These are phyloP conservation scores for Helarctos malayanus DNA, from an alignment of 2,797 vertebrate genomes.

Conservation along the genomic window DNA sequence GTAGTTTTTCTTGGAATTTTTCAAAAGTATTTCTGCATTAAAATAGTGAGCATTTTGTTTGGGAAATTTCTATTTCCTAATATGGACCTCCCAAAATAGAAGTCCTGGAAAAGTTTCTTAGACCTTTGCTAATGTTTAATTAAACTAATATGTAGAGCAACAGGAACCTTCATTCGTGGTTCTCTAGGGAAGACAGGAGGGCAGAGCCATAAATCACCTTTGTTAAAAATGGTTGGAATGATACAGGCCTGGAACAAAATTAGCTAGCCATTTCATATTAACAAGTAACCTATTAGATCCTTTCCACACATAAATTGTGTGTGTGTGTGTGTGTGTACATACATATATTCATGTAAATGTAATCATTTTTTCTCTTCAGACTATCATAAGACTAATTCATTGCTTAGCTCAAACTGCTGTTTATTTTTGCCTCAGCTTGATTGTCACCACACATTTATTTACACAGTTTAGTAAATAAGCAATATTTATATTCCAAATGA, in stretches of 20 bases:
- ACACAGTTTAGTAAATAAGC: background rate
- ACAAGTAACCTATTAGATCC: background rate
- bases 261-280: background rate
- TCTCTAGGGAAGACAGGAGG: background rate
- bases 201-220: background rate
- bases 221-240: slow-evolving; percentile 18
- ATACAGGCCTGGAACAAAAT: background rate
- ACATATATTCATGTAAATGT: background rate
- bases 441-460: slow-evolving; percentile 48
- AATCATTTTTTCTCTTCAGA: background rate
- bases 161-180: background rate
- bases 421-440: slow-evolving; percentile 53
- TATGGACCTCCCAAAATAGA: background rate
- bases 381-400: slow-evolving; percentile 3
- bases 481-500: background rate
- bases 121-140: background rate
- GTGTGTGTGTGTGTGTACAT: background rate
- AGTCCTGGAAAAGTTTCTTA: background rate
- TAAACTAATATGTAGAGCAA: slow-evolving; percentile 9
- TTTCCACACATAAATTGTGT: background rate
- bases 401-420: background rate
- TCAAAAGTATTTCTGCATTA: slow-evolving; percentile 32
- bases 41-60: background rate
- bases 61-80: slow-evolving; percentile 27
- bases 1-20: slow-evolving; percentile 39